Base-by-base conservation (phyloP, 2,797 vertebrate species). In the Myoxocephalus aenaeus region DNA sequence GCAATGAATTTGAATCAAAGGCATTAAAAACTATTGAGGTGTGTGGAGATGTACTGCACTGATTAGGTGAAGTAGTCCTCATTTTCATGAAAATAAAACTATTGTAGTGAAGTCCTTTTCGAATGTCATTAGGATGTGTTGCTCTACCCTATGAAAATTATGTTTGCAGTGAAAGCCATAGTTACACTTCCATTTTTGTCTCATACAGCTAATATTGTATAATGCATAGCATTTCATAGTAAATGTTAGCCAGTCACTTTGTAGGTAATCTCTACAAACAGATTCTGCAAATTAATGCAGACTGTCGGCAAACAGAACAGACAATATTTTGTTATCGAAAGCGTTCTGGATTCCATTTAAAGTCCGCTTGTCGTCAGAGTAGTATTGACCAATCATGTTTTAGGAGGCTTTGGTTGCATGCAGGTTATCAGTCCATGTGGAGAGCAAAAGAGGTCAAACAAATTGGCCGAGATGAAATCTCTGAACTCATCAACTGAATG, bases 1-100 rank as follows among this genome's bases (percentile, higher is more conserved):
- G 25, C 73, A 76, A 72, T 86, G 56, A 85, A 84, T 89, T 89
- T 72, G 79, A 83, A 88, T 87, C 68, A 82, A 80, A 85, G 58
- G 61, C 56, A 73, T 85, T 67, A 57, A 75, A 84, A 85, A 76
- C 18, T 58, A 87, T 42, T 62, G 81, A 84, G 54, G 72, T 85
- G 53, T 83, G 72, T 73, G 67, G 71, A 79, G 83, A 87, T 57
- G 65, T 40, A 70, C 59, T 46, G 63, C 59, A 46, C n/a, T 69
- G 80, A 90, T 84, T 80, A 74, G 50, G 22, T 18, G 40, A 83
- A 38, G 27, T 51, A 54, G 29, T 12, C 11, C 46, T 25, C 34
- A 42, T 77, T 62, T 80, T 83, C 54, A 77, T 63, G 76, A 82
- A 84, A 81, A 46, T 51, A n/a, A 75, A 64, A 68, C 38, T 34